Conservation (phyloP, 2,797 vertebrate species). For the Alexandromys oeconomus region DNA sequence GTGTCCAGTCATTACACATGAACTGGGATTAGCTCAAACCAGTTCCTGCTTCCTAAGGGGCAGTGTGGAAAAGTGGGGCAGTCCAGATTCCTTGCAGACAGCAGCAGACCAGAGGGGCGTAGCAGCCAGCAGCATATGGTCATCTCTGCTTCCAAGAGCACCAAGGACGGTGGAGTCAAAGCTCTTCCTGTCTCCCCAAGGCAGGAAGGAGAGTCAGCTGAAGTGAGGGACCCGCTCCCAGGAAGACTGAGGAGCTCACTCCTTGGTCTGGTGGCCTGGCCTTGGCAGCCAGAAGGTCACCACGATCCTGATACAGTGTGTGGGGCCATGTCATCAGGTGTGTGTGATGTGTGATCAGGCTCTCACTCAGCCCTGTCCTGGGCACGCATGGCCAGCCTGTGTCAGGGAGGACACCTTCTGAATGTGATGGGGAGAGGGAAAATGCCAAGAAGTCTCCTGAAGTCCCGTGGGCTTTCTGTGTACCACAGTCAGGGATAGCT, state of each 20-base stretch:
- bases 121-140: neutral
- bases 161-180: constrained; percentile 12
- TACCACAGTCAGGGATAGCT: neutral
- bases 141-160: neutral
- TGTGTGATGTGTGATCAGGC: neutral
- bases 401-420: neutral
- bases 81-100: neutral
- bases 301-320: neutral
- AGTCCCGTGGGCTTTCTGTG: neutral
- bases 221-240: neutral
- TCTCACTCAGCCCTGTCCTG: neutral
- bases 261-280: neutral
- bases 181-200: neutral
- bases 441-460: neutral
- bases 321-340: neutral
- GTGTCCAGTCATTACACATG: neutral
- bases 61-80: neutral
- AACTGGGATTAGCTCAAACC: neutral
- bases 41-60: constrained; percentile 17
- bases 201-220: neutral
- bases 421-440: neutral
- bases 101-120: neutral
- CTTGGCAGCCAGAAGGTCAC: neutral
- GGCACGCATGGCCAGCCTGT: neutral
- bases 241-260: neutral